Percentiles rank a stretch among this genome's conserved stretches.
phyloP scores from a whole-genome alignment of 2,888 invertebrate genomes.

The Epicampocera succincta region DNA sequence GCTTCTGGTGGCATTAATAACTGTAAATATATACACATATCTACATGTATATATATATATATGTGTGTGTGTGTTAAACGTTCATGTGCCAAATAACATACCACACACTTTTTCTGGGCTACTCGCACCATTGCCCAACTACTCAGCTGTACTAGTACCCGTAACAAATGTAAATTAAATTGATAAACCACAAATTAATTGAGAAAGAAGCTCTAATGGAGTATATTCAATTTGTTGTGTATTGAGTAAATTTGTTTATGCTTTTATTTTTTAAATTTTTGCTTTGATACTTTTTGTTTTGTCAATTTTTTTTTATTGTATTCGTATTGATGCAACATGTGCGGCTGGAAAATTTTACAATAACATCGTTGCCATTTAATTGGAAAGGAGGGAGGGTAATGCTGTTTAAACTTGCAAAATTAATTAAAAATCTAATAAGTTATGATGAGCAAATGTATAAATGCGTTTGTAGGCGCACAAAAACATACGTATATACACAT shows the following conservation, averaged over 20 bases:
- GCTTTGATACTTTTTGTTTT: constrained; percentile 15
- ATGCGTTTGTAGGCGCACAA: not conserved
- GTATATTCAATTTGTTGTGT: constrained; percentile 66
- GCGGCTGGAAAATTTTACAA: constrained; percentile 38
- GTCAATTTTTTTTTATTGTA: constrained; percentile 9
- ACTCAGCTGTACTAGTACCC: constrained; percentile 29
- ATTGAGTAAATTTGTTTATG: constrained; percentile 63
- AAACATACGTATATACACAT: no score
- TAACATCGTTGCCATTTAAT: not conserved
- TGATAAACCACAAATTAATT: constrained; percentile 82
- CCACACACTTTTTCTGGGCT: not conserved
- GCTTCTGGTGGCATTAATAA: constrained; percentile 15
- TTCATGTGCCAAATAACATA: not conserved
- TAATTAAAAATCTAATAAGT: constrained; percentile 13
- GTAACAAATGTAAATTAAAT: constrained; percentile 78
- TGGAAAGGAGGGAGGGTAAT: not conserved
- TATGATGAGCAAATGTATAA: not conserved
- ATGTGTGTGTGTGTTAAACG: not conserved
- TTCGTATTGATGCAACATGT: constrained; percentile 62
- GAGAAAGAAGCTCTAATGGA: constrained; percentile 71
- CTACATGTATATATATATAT: not conserved
- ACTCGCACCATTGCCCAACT: constrained; percentile 6
- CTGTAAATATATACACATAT: not conserved
- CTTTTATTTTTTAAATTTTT: constrained; percentile 16
- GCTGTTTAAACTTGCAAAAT: constrained; percentile 21